Evolutionary conservation across 1,140 invertebrate genomes (phyloP), one percentile per base, ranked within the genome.

Genomic region (Aphaenogaster rudis): DNA sequence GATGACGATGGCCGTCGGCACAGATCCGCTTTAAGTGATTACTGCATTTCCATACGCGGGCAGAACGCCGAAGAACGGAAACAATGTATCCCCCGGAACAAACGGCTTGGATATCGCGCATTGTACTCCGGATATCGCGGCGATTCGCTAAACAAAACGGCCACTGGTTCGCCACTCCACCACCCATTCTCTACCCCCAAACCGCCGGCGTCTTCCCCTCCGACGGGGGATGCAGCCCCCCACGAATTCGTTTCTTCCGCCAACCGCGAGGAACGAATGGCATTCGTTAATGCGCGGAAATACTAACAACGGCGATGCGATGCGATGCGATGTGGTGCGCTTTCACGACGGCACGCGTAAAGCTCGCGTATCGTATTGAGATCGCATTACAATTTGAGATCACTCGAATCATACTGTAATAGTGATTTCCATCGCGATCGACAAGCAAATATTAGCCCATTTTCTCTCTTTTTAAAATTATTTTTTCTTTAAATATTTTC

Each of bases 11-110:
- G 79, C 45, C 80, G 63, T 50, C 54, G 28, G 69, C 13, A 63
- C 67, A 84, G 69, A 84, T 84, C 80, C 54, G 80, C 80, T 84
- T 84, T 84, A 84, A 84, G 80, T 84, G 69, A 84, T 84, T 84
- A 76, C 80, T 76, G 42, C 54, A 74, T 84, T 76, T 84, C 80
- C 69, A 84, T 84, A 84, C 69, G 42, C 69, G 33, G 11, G 28
- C 67, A 17, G 69, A 61, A 74, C 11, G 52, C 67, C 52, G 80
- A 74, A 84, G 69, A 84, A 74, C 42, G 80, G 67, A 84, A 84
- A 84, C 80, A 84, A 84, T 84, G 80, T 84, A 84, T 84, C 42
- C 28, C 15, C 15, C 54, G 69, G 28, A 84, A 76, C 80, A 84
- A 74, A 57, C 69, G 54, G 17, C 69, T 76, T 28, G 80, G 42